Evolutionary conservation across 2,113 vertebrate species (phyloP).

Genomic region (Dromiciops gliroides): DNA sequence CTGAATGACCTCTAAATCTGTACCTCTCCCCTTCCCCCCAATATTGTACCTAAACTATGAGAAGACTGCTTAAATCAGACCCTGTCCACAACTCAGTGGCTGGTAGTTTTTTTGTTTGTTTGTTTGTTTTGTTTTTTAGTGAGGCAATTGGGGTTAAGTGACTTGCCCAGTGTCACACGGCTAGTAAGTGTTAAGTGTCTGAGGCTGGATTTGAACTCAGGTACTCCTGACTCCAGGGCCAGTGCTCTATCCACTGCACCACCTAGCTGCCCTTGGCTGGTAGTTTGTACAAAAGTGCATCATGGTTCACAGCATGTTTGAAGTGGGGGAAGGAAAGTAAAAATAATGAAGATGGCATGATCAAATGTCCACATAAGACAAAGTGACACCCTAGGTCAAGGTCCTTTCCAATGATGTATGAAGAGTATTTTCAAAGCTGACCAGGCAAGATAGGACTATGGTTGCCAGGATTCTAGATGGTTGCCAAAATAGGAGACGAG

Average conservation of each 20-base stretch:
- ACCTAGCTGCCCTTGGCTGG: no score
- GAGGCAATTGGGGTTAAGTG: no score
- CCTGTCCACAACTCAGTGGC: no score
- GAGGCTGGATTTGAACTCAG: no score
- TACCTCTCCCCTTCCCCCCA: not conserved
- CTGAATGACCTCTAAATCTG: not conserved
- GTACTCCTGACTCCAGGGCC: no score
- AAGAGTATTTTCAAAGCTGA: not conserved
- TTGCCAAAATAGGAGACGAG: not conserved
- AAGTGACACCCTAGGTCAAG: not conserved
- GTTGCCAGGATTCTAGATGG: not conserved
- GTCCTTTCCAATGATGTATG: not conserved
- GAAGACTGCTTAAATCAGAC: not conserved
- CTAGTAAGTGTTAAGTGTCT: no score
- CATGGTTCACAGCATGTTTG: not conserved
- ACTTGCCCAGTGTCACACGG: no score
- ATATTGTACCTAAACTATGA: not conserved
- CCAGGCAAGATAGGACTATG: not conserved
- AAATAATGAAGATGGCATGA: not conserved
- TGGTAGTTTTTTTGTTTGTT: no score
- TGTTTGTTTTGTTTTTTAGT: no score
- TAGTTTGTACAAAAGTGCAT: not conserved
- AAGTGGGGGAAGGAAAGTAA: not conserved
- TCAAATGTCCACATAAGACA: not conserved
- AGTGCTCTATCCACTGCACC: no score